Conservation (phyloP, 35 echinoderm and acorn worm species). For the Heliocidaris erythrogramma region DNA sequence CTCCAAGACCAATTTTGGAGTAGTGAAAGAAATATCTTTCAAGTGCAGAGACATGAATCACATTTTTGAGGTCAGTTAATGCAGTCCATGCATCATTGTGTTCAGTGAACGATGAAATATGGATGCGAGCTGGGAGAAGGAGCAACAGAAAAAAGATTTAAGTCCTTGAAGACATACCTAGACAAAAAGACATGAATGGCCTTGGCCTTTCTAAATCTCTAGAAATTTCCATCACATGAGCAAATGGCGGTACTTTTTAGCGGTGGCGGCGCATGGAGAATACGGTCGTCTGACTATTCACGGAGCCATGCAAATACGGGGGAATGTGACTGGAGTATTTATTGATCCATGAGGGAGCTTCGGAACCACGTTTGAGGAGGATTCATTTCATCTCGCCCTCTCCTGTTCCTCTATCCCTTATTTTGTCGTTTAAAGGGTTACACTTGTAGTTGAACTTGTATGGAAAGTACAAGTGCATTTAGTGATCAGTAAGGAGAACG, state of each 20-base stretch:
- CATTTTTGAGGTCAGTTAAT: not conserved
- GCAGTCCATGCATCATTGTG: not conserved
- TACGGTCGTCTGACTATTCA: not conserved
- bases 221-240: constrained; percentile 10
- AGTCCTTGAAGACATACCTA: not conserved
- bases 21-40: not conserved
- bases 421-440: not conserved
- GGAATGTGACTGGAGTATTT: constrained; percentile 16
- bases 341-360: constrained; percentile 9
- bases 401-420: not conserved
- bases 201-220: constrained; percentile 10
- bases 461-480: not conserved
- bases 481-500: not conserved
- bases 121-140: not conserved
- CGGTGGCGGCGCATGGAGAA: not conserved
- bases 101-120: not conserved
- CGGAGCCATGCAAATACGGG: constrained; percentile 7
- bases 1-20: too few relatives aligned
- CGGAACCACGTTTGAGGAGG: not conserved
- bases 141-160: not conserved
- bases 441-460: not conserved
- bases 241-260: constrained; percentile 1
- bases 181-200: not conserved
- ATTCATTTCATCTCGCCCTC: constrained; percentile 9
- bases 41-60: not conserved